Base-by-base conservation (phyloP, 2,113 vertebrate species). In the Euleptes europaea region DNA sequence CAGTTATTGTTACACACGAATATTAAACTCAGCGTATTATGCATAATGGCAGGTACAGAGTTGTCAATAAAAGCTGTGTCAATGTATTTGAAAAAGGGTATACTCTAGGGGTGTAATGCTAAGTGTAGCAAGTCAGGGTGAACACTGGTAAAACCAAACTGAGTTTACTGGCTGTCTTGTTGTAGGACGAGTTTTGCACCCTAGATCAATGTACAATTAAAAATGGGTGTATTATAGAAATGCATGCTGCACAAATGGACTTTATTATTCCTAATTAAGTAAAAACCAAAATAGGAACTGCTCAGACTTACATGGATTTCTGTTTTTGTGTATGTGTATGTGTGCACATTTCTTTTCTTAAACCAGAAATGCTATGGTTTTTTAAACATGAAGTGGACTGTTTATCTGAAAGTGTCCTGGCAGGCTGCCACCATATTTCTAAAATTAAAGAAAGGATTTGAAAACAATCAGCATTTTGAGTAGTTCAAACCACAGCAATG, bases 331-430 rank as follows among this genome's bases (percentile, higher is more conserved):
- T 82, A 89, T 88, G 88, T 82, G 78, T 83, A 85, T 79, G 54
- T 90, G 82, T 63, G 38, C 38, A 0, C 0, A 0, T 1, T 80
- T 57, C 78, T 54, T 80, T 92, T 74, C 85, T 88, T 92, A 92
- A 93, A 94, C 91, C 93, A 87, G 54, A 89, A 92, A 94, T 94
- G 94, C 91, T 86, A 88, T 17, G 1, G 72, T 90, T 92, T 95
- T 91, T 94, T 92, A 90, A 90, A 94, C 73, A 92, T 87, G 88
- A 94, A 94, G 92, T 95, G 95, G 94, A 95, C 92, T 94, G 94
- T 95, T 96, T 95, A 96, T 96, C 92, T 94, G 91, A 91, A 94
- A 96, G 93, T 94, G 91, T 89, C 89, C 93, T 96, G 96, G 96
- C 94, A 96, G 89, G 75, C 88, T 63, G 95, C 95, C 94, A 96